Percentiles rank a stretch among this genome's conserved stretches.
Evolutionary conservation across 2,113 vertebrate genomes (phyloP).

Genomic region (Odobenus rosmarus): DNA sequence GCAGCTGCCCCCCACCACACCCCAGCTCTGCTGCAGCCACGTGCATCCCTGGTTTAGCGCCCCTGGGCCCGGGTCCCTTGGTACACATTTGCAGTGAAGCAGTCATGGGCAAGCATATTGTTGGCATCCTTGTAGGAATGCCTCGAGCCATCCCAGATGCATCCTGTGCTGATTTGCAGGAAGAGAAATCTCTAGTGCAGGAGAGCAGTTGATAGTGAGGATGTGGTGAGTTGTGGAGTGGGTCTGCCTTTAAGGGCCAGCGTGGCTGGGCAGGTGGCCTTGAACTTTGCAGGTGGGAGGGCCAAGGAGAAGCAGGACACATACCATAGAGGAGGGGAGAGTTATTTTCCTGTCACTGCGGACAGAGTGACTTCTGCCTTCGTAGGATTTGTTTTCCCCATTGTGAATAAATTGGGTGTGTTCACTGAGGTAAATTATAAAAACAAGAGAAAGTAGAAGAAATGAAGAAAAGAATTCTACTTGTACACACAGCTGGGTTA

Average conservation of each 20-base stretch:
- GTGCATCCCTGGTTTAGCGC: too few species aligned
- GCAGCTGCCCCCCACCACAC: too few species aligned
- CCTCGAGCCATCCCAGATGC: background rate
- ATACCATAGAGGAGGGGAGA: accelerated
- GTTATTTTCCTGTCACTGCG: accelerated
- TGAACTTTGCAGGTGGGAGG: background rate
- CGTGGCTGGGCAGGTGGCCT: background rate
- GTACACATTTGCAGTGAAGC: accelerated
- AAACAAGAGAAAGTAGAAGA: background rate
- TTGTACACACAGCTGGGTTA: background rate
- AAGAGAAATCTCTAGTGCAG: background rate
- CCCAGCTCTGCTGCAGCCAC: accelerated
- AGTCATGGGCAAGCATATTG: accelerated
- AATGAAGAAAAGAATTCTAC: background rate
- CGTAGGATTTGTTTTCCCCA: background rate
- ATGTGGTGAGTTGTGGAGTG: background rate
- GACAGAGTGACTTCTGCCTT: background rate
- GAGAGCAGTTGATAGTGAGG: background rate
- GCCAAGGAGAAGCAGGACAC: background rate
- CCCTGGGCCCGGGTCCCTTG: background rate
- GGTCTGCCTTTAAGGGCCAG: background rate
- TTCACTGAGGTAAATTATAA: background rate
- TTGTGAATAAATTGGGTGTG: too few species aligned
- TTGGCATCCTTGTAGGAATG: background rate
- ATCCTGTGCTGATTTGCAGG: accelerated